Percentiles rank a stretch among this genome's conserved stretches.
Conservation (phyloP, 1,140 invertebrate genomes). For the Temnothorax longispinosus region DNA sequence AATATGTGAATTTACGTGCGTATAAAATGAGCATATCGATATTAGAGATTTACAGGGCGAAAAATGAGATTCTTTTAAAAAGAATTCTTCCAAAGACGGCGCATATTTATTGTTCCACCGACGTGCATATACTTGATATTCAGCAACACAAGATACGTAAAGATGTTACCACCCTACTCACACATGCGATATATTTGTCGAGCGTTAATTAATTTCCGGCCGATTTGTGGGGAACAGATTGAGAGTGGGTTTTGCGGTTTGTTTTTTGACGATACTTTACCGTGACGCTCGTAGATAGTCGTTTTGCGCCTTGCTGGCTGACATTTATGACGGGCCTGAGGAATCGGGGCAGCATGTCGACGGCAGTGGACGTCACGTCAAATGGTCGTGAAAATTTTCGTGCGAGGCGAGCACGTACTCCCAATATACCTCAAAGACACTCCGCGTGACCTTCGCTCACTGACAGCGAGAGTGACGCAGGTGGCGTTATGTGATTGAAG, state of each 20-base stretch:
- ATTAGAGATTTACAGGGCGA: constrained; percentile 14
- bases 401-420: neutral
- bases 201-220: neutral
- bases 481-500: neutral
- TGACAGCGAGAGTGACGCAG: neutral
- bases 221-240: neutral
- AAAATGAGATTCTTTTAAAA: neutral
- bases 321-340: constrained; percentile 75
- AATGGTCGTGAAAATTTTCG: neutral
- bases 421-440: constrained; percentile 63
- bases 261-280: constrained; percentile 67
- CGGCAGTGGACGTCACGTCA: neutral
- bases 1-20: neutral
- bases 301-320: constrained; percentile 79
- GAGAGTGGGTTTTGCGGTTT: neutral
- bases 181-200: neutral
- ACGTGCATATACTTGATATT: neutral
- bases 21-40: neutral
- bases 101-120: neutral
- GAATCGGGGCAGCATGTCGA: constrained; percentile 81
- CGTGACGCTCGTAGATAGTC: constrained; percentile 79
- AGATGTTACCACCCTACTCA: neutral
- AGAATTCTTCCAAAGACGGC: neutral
- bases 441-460: constrained; percentile 56
- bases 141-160: neutral